Conservation (phyloP, 1,140 invertebrate species). For the Drosophila aff. region DNA sequence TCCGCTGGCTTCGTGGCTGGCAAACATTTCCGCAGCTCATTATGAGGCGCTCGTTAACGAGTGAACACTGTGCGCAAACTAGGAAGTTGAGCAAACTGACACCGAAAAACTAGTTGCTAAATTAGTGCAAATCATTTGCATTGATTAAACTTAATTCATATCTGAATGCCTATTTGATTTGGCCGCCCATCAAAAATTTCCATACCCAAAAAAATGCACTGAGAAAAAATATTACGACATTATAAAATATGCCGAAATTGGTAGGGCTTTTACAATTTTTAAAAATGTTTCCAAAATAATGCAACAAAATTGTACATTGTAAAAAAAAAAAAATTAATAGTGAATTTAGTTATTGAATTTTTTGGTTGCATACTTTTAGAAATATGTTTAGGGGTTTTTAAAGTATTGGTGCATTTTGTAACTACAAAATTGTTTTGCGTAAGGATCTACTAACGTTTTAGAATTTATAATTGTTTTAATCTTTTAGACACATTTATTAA, state of each 20-base stretch:
- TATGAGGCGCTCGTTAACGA: slow-evolving; percentile 59
- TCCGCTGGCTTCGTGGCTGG: slow-evolving; percentile 12
- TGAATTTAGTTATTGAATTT: background rate
- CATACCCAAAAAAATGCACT: background rate
- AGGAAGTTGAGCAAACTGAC: slow-evolving; percentile 44
- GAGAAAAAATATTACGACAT: background rate
- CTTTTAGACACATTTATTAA: too few relatives aligned
- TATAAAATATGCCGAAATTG: background rate
- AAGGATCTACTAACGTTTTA: too few relatives aligned
- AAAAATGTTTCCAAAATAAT: background rate
- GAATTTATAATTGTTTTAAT: too few relatives aligned
- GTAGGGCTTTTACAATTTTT: background rate
- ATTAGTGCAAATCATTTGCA: slow-evolving; percentile 80
- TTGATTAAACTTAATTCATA: slow-evolving; percentile 72
- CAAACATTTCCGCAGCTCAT: slow-evolving; percentile 69
- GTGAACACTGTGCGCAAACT: slow-evolving; percentile 27
- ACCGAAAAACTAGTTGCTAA: slow-evolving; percentile 63
- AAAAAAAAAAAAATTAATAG: background rate
- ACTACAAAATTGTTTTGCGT: too few relatives aligned
- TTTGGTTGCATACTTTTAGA: too few relatives aligned
- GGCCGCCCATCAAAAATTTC: slow-evolving; percentile 34
- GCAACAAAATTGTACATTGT: background rate
- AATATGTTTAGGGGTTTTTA: too few relatives aligned
- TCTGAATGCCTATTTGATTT: slow-evolving; percentile 69
- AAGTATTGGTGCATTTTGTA: too few relatives aligned